A percentile compares a stretch with the other conserved stretches of the same genome.
Conservation (phyloP, 2,113 vertebrate species). For the Actenoides hombroni region DNA sequence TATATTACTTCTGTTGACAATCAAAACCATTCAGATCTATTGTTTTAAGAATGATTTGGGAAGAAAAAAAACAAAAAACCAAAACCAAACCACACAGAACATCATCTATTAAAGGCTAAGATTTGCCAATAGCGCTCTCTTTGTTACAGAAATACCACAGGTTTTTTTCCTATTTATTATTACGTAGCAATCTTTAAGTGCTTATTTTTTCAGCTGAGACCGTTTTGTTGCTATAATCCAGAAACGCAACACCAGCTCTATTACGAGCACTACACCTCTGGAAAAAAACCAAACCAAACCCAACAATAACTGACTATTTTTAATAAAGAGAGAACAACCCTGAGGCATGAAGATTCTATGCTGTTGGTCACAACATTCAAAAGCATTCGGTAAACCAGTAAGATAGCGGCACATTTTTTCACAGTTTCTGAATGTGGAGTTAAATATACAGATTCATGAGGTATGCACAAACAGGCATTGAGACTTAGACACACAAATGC, state of each 20-base stretch:
- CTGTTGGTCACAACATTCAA: background rate
- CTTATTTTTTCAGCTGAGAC: background rate
- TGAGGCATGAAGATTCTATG: background rate
- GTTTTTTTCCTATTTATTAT: background rate
- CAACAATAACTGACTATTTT: too few species aligned
- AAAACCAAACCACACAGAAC: background rate
- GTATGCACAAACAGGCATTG: background rate
- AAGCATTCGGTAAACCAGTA: background rate
- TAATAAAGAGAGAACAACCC: background rate
- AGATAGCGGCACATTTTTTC: background rate
- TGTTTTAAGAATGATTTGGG: background rate
- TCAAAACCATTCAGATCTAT: background rate
- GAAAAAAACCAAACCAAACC: too few species aligned
- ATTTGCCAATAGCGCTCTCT: background rate
- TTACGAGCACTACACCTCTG: background rate
- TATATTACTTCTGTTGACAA: background rate
- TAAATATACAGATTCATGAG: background rate
- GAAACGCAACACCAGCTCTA: background rate
- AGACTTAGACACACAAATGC: background rate
- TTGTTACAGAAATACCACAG: background rate
- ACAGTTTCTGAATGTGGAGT: slow-evolving; percentile 8
- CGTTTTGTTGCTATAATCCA: background rate
- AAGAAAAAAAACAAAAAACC: background rate
- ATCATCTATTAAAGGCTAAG: background rate
- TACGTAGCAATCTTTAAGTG: background rate